A percentile compares a stretch with the other conserved stretches of the same genome.
These are phyloP conservation scores for Diabrotica balteata DNA, from an alignment of 2,888 invertebrate genomes.

Conservation along the genomic window DNA sequence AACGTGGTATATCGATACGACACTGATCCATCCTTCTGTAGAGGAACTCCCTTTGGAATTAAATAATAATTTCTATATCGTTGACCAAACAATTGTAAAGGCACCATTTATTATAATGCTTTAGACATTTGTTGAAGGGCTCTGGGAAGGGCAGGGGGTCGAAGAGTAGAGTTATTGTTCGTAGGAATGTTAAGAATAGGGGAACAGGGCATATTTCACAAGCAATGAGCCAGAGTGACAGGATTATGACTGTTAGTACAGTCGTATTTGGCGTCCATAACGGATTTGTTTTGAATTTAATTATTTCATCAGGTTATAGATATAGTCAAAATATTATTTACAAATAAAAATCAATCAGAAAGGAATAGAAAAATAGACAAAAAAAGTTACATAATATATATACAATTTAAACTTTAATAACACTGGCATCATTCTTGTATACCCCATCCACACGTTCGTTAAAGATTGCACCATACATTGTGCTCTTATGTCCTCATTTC, in stretches of 20 bases:
- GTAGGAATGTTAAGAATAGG: conserved; percentile 51
- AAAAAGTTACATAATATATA: no score
- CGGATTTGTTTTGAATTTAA: no score
- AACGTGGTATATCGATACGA: not conserved
- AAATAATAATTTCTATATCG: conserved; percentile 56
- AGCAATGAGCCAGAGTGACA: conserved; percentile 46
- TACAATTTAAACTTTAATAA: no score
- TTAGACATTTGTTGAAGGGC: conserved; percentile 17
- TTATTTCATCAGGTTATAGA: no score
- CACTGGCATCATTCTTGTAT: no score
- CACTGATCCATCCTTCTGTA: conserved; percentile 3
- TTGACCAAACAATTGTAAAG: conserved; percentile 49
- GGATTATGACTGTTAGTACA: conserved; percentile 37
- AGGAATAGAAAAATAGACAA: no score
- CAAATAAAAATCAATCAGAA: no score
- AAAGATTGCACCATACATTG: no score
- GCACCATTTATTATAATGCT: conserved; percentile 31
- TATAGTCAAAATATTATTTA: no score
- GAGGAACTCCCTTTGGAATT: conserved; percentile 41
- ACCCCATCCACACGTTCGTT: no score
- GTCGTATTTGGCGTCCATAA: conserved; percentile 20
- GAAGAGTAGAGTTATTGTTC: conserved; percentile 39
- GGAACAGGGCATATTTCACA: conserved; percentile 52
- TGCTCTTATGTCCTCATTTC: no score
- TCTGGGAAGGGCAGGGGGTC: conserved; percentile 26